Percentiles rank a stretch among this genome's conserved stretches.
Evolutionary conservation across 2,888 invertebrate genomes (phyloP).

Genomic region (Himalopsyche tibetana): DNA sequence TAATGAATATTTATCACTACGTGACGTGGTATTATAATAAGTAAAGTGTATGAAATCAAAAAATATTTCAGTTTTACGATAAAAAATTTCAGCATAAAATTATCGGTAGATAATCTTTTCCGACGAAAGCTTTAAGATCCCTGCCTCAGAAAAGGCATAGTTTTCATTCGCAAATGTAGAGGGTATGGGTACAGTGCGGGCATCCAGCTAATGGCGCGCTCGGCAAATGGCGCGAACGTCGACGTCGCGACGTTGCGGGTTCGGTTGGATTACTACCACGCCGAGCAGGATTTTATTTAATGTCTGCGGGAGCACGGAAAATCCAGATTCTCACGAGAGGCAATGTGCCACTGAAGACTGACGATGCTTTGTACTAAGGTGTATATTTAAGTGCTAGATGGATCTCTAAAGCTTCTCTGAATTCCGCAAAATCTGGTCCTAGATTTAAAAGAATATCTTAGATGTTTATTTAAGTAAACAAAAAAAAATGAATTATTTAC

Average conservation of each 20-base stretch:
- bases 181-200: constrained; percentile 42
- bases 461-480: constrained; percentile 15
- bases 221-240: constrained; percentile 51
- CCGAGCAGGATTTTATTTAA: constrained; percentile 44
- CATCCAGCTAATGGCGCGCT: constrained; percentile 45
- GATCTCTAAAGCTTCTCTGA: constrained; percentile 19
- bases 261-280: constrained; percentile 34
- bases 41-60: too few relatives aligned
- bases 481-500: background rate
- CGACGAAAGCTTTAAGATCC: background rate
- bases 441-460: background rate
- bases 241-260: constrained; percentile 39
- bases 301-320: constrained; percentile 35
- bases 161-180: background rate
- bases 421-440: background rate
- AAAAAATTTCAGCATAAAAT: too few relatives aligned
- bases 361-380: constrained; percentile 43
- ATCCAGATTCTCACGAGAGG: constrained; percentile 45
- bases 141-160: constrained; percentile 3
- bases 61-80: too few relatives aligned
- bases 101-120: too few relatives aligned
- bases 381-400: constrained; percentile 40
- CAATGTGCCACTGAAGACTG: constrained; percentile 33
- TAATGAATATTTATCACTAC: too few relatives aligned
- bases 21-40: too few relatives aligned